phyloP scores from a whole-genome alignment of 2,888 invertebrate genomes.

The Dione juno region DNA sequence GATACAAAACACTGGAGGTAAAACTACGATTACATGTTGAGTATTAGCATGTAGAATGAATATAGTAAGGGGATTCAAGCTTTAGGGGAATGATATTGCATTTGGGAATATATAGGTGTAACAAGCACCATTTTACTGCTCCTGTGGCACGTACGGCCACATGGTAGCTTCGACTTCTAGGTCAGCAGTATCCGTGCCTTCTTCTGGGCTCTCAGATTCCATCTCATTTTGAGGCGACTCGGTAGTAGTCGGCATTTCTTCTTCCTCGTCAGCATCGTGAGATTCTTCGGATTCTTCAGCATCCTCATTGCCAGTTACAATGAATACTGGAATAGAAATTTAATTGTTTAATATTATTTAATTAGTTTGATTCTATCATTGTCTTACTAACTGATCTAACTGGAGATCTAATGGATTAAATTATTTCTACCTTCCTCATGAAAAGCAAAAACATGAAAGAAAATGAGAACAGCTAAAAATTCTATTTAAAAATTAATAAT shows the following conservation, averaged over 20 bases:
- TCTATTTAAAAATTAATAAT: too few relatives aligned
- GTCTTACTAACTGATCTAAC: too few relatives aligned
- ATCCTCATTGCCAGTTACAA: conserved; percentile 42
- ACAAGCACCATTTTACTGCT: conserved; percentile 24
- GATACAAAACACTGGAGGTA: neutral
- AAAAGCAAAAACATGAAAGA: too few relatives aligned
- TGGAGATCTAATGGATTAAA: too few relatives aligned
- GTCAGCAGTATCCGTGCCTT: conserved; percentile 33
- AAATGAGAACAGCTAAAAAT: too few relatives aligned
- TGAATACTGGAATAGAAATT: conserved; percentile 33
- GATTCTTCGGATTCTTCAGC: conserved; percentile 42
- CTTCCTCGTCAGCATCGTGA: conserved; percentile 39
- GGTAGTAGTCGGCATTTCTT: conserved; percentile 37
- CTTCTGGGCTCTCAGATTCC: conserved; percentile 34
- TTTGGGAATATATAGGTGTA: neutral
- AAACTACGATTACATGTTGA: conserved; percentile 23
- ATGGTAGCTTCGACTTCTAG: conserved; percentile 37
- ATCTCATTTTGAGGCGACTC: conserved; percentile 34
- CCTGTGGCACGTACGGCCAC: conserved; percentile 36
- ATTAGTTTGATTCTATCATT: neutral
- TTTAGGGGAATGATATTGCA: conserved; percentile 22
- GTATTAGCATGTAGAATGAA: conserved; percentile 15
- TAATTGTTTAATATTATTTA: neutral
- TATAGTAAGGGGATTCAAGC: conserved; percentile 23
- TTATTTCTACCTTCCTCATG: too few relatives aligned